phyloP scores from a whole-genome alignment of 2,797 vertebrate genomes.

The Crocidura indochinensis region DNA sequence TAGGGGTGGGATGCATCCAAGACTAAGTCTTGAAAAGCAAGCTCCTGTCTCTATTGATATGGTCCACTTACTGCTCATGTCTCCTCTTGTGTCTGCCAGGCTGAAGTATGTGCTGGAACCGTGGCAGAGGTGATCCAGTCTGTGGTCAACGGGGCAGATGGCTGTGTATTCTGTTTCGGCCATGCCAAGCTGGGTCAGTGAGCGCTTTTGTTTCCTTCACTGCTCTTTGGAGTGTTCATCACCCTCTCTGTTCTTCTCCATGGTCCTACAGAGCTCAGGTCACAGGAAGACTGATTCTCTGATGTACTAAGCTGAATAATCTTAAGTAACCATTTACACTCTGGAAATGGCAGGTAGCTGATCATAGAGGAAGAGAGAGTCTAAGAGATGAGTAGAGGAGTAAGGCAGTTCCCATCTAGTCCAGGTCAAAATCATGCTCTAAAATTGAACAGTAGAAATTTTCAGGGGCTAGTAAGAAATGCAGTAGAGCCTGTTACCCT shows the following conservation, averaged over 20 bases:
- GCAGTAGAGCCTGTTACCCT: rapidly evolving
- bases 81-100: conserved; percentile 89
- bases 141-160: conserved; percentile 97
- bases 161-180: conserved; percentile 97
- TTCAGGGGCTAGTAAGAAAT: neutral
- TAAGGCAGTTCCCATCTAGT: neutral
- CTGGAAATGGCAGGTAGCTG: neutral
- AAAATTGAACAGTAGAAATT: neutral
- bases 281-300: neutral
- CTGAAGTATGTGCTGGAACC: conserved; percentile 96
- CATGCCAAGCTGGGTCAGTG: conserved; percentile 96
- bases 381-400: neutral
- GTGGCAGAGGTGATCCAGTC: conserved; percentile 98
- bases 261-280: neutral
- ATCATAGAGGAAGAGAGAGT: neutral
- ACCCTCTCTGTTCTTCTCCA: rapidly evolving
- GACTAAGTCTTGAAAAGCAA: neutral
- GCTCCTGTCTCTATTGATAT: rapidly evolving
- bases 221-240: neutral
- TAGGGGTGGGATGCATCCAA: neutral
- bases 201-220: conserved; percentile 11
- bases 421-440: neutral
- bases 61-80: neutral
- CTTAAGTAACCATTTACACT: neutral
- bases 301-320: neutral